Percentiles rank a stretch among this genome's conserved stretches.
These are phyloP conservation scores for Caenorhabditis doughertyi DNA, from an alignment of 2,888 invertebrate genomes.

Conservation along the genomic window DNA sequence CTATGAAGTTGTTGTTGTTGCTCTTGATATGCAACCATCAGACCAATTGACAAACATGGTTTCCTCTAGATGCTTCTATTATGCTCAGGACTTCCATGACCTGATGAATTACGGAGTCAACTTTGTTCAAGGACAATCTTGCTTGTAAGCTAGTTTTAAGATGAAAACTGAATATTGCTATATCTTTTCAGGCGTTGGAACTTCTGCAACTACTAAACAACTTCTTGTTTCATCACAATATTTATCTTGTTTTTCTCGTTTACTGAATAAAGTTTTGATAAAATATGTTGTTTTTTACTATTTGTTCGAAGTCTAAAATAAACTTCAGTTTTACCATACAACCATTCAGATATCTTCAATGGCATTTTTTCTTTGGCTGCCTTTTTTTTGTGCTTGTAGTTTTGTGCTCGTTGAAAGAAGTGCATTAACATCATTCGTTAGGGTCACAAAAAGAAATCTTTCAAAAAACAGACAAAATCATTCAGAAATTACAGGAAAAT, in stretches of 20 bases:
- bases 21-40: slow-evolving; percentile 58
- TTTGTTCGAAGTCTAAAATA: no score
- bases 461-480: no score
- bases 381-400: no score
- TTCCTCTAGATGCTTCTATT: slow-evolving; percentile 61
- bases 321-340: no score
- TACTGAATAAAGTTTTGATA: not conserved
- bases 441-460: no score
- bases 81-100: slow-evolving; percentile 53
- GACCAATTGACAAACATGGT: slow-evolving; percentile 61
- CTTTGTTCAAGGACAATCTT: slow-evolving; percentile 70
- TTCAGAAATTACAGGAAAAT: no score
- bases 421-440: no score
- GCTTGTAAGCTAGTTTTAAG: slow-evolving; percentile 70
- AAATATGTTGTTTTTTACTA: no score
- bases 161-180: not conserved
- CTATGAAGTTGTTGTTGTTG: slow-evolving; percentile 71
- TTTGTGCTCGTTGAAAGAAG: no score
- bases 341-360: no score
- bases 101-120: slow-evolving; percentile 69
- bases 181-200: slow-evolving; percentile 52
- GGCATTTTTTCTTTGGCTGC: no score
- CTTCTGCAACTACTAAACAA: slow-evolving; percentile 56
- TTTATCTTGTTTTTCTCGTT: not conserved
- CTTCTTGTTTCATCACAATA: not conserved